Evolutionary conservation across 2,797 vertebrate genomes (phyloP), one percentile per base, ranked within the genome.

Genomic region (Rhynchotus rufescens): DNA sequence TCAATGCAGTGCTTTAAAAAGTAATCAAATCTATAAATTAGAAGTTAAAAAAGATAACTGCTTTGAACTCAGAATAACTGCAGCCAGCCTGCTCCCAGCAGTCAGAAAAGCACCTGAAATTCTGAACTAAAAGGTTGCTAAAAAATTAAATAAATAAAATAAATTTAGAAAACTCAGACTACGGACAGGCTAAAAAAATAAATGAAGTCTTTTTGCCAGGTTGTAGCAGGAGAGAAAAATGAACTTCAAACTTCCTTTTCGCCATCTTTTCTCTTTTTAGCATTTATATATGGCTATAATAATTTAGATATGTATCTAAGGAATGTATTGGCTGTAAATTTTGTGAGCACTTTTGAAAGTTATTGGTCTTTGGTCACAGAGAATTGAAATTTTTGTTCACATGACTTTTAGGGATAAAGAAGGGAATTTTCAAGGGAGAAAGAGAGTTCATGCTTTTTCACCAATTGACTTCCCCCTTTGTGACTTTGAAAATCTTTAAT

Each of bases 1-100:
- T 59, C 59, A 72, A 93, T 92, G 49, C 20, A 71, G 23, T 60
- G 69, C 42, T 73, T 92, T 15, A 23, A 64, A 82, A 84, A 87
- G 30, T 52, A 86, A 82, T 61, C 56, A 87, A 54, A 16, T 73
- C 66, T 77, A 32, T 87, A 84, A 94, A 80, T 88, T 95, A 75
- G 66, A 89, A 61, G 25, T 91, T 87, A 84, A 75, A 84, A 38
- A 67, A 49, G 14, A 52, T 23, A 90, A 92, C 6, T 34, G 21
- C 44, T 75, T 68, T 93, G 52, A 47, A 88, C 85, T 71, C 42
- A 80, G 42, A 88, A 92, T 85, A 10, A 45, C 17, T 32, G 26
- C 30, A 52, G 52, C 81, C 52, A 54, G 28, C 28, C 52, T 54
- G 54, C 74, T 13, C 6, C 47, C 54, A 64, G 57, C n/a, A 90